Base-by-base conservation (phyloP, 2,797 vertebrate species). In the Gymnoscopelus microlampas region DNA sequence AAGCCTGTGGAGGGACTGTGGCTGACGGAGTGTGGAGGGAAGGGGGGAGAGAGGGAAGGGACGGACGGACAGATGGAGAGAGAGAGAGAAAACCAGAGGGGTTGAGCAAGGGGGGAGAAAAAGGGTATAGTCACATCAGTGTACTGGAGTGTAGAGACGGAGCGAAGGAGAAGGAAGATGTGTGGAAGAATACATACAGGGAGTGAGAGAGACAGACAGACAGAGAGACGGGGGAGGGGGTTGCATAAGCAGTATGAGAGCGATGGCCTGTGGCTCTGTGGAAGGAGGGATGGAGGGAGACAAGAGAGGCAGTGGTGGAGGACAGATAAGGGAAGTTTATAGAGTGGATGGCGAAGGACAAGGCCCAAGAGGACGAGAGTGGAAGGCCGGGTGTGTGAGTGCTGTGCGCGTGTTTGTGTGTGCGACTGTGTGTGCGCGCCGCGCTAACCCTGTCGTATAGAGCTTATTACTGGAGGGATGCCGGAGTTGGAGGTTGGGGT, bases 1-100 rank as follows among this genome's bases (percentile, higher is more conserved):
- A 81, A 84, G 86, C 88, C 90, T 85, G 80, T 78, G 70, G 85
- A 88, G 78, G 84, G 85, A 85, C 84, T 89, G 88, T 80, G 90
- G 89, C 84, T 87, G 86, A 85, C 67, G 70, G 81, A 81, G 77
- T 79, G 68, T 32, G 69, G 79, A 83, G 83, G 78, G 55, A 9
- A 60, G 75, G 69, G 71, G 79, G 81, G 63, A 65, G 63, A 78
- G 73, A 71, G 69, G 32, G 24, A 10, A 10, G 62, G 51, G 51
- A 3, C 1, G 14, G 6, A 12, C 14, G 32, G 29, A 9, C 39
- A 44, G 39, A 79, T 32, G 44, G 56, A 78, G 62, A 29, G 32
- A 13, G 23, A 12, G 53, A 3, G 11, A 26, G 54, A 44, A 8
- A 44, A 8, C 8, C 7, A 44, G 39, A 7, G 7, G 39, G 9